A percentile compares a stretch with the other conserved stretches of the same genome.
Conservation (phyloP, 2,888 invertebrate genomes). For the Sinodicranocentrus sp. region DNA sequence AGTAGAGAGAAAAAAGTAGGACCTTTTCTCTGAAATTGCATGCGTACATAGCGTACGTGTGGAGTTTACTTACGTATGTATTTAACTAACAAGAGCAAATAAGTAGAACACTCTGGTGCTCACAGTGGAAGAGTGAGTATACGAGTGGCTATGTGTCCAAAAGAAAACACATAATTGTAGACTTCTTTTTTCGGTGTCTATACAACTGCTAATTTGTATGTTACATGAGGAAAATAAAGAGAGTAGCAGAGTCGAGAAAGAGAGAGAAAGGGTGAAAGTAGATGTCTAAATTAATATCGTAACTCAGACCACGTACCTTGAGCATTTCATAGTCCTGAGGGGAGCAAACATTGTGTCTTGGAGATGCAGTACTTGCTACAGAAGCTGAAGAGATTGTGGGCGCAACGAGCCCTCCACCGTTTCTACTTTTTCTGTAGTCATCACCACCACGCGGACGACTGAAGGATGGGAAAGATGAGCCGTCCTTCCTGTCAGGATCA, state of each 20-base stretch:
- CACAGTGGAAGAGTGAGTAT: conserved; percentile 17
- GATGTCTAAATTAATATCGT: conserved; percentile 60
- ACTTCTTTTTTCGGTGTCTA: not conserved
- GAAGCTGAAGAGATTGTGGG: conserved; percentile 26
- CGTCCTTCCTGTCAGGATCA: conserved; percentile 50
- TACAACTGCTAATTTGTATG: conserved; percentile 55
- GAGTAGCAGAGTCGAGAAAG: conserved; percentile 13
- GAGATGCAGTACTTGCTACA: conserved; percentile 76
- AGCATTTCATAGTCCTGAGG: conserved; percentile 85
- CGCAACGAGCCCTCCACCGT: not conserved
- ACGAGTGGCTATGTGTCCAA: not conserved
- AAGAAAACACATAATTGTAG: no score
- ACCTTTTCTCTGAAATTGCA: conserved; percentile 28
- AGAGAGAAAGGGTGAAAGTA: no score
- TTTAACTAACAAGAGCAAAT: not conserved
- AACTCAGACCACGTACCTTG: conserved; percentile 80
- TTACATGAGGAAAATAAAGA: conserved; percentile 46
- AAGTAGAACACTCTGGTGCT: no score
- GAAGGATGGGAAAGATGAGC: conserved; percentile 43
- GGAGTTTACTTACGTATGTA: conserved; percentile 7
- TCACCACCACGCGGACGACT: conserved; percentile 20
- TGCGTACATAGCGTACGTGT: conserved; percentile 15
- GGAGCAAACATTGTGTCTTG: conserved; percentile 79
- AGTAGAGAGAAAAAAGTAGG: conserved; percentile 6
- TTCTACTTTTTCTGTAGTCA: not conserved